Evolutionary conservation across 2,113 vertebrate species (phyloP), one percentile per base, ranked within the genome.

Genomic region (pig (Sus scrofa)): DNA sequence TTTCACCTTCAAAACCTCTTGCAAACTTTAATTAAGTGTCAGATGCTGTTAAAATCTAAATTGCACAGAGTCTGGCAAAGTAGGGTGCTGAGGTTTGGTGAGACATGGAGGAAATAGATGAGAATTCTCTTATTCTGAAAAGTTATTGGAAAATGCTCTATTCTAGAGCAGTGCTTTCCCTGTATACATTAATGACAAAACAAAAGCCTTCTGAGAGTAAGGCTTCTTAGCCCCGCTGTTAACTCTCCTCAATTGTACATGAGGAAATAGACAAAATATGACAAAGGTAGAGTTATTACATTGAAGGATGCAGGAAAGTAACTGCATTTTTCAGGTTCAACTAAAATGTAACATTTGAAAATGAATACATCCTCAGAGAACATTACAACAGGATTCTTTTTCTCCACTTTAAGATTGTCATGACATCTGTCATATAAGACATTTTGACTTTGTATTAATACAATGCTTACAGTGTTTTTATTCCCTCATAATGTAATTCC

Each of bases 21-120:
- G 34, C 27, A 63, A 65, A 89, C 68, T 95, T 95, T 97, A 96
- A 96, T 94, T 89, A 96, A 93, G 44, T 97, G 89, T 93, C 82
- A 94, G 52, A 77, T 89, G 37, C 34, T 84, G 91, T 97, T 91
- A 88, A 89, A 89, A 93, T 86, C 74, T 89, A 91, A 97, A 89
- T 75, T 94, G n/a, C 67, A 8, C 14, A 19, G 16, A 7, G 10
- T 73, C 63, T 73, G 63, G 44, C 89, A 91, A 88, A 75, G 71
- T 81, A 56, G 54, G 22, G 7, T 56, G 62, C 30, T 86, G 39
- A 50, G 56, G 56, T 87, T 79, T 94, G 81, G 54, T 86, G 24
- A 94, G 60, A 70, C 27, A 34, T 54, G 18, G 15, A 89, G 37
- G 56, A 85, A 90, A 81, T 68, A 12, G 56, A 22, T 79, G 70